Conservation (phyloP, 2,888 invertebrate genomes). For the Drosophila tripunctata region DNA sequence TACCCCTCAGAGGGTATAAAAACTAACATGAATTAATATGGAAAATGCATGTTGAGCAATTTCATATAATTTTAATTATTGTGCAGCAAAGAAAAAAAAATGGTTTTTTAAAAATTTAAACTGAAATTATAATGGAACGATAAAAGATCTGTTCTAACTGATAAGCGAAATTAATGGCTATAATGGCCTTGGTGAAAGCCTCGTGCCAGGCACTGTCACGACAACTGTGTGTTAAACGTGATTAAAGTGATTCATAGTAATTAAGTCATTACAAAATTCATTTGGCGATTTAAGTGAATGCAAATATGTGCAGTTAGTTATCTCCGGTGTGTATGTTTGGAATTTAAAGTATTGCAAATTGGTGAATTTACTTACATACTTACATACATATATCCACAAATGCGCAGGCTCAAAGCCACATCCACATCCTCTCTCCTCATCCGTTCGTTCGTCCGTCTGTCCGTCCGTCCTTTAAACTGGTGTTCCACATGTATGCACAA, state of each 20-base stretch:
- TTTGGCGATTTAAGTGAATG: slow-evolving; percentile 17
- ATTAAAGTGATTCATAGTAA: slow-evolving; percentile 9
- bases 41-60: neutral
- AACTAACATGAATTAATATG: neutral
- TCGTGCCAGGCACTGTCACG: neutral
- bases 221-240: neutral
- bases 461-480: neutral
- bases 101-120: too few species aligned
- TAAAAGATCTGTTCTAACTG: neutral
- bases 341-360: slow-evolving; percentile 21
- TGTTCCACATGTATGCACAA: slow-evolving; percentile 26
- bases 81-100: neutral
- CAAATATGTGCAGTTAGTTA: slow-evolving; percentile 25
- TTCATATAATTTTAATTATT: neutral
- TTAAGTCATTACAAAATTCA: slow-evolving; percentile 14
- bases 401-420: neutral
- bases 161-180: neutral
- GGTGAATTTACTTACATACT: slow-evolving; percentile 8
- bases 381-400: slow-evolving; percentile 14
- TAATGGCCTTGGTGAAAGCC: neutral
- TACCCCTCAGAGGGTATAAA: too few species aligned
- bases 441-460: too few species aligned
- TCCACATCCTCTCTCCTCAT: neutral
- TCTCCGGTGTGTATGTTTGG: neutral
- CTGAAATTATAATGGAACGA: neutral